Conservation (phyloP, 2,797 vertebrate species). For the Thripadectes ignobilis region DNA sequence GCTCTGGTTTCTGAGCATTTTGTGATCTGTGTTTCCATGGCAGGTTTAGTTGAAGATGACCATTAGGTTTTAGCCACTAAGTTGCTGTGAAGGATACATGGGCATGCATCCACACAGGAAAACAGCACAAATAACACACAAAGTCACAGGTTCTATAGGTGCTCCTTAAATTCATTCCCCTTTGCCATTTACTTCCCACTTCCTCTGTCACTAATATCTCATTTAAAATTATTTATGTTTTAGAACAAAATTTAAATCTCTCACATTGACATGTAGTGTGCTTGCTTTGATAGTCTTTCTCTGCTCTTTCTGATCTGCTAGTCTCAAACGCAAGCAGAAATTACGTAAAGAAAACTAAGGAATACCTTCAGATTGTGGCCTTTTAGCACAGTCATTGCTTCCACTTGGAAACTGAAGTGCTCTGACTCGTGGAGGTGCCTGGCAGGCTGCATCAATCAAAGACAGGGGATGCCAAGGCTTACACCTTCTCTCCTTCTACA, state of each 20-base stretch:
- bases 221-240: background rate
- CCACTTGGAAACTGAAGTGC: background rate
- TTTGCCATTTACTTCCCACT: background rate
- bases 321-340: background rate
- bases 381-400: background rate
- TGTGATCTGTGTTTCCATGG: background rate
- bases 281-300: background rate
- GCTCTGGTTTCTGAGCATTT: background rate
- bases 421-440: background rate
- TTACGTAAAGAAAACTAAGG: background rate
- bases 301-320: background rate
- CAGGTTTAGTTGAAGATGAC: background rate
- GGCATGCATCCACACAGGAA: background rate
- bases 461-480: background rate
- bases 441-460: background rate
- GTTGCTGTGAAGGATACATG: background rate
- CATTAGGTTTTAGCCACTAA: background rate
- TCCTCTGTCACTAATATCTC: background rate
- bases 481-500: background rate
- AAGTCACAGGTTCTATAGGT: background rate
- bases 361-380: background rate
- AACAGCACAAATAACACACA: background rate
- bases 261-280: background rate
- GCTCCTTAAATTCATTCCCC: background rate
- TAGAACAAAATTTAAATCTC: background rate